phyloP scores from a whole-genome alignment of 2,888 invertebrate genomes.

The Parasteatoda lunata region DNA sequence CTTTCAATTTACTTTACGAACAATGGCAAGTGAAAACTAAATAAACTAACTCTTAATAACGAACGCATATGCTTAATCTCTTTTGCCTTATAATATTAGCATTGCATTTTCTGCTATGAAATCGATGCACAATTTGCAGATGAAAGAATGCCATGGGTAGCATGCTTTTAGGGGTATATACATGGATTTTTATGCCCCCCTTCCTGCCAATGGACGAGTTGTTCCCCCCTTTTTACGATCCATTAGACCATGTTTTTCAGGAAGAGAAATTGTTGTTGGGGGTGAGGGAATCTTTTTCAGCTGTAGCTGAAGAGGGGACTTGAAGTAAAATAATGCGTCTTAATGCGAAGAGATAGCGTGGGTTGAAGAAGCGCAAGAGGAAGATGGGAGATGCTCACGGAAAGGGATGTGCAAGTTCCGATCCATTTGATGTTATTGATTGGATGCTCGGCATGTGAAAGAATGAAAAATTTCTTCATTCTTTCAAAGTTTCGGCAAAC shows the following conservation, averaged over 20 bases:
- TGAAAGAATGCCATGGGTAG: conserved; percentile 18
- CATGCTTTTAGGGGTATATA: conserved; percentile 15
- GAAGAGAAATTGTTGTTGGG: background rate
- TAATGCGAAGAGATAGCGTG: conserved; percentile 46
- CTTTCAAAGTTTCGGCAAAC: too few relatives aligned
- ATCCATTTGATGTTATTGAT: conserved; percentile 37
- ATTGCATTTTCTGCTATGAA: background rate
- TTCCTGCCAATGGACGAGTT: conserved; percentile 35
- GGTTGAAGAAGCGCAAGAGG: conserved; percentile 8
- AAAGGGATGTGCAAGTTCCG: conserved; percentile 6
- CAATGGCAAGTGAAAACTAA: too few relatives aligned
- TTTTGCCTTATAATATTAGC: too few relatives aligned
- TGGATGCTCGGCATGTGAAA: conserved; percentile 3
- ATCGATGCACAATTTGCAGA: background rate
- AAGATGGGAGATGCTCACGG: background rate
- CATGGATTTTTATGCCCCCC: conserved; percentile 49
- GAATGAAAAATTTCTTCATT: too few relatives aligned
- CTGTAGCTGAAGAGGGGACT: conserved; percentile 1
- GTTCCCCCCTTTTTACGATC: conserved; percentile 54
- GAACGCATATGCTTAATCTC: too few relatives aligned
- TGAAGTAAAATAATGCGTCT: conserved; percentile 50
- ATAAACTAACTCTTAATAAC: too few relatives aligned
- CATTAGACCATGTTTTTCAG: conserved; percentile 61
- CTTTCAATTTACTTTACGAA: too few relatives aligned
- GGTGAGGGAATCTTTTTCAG: conserved; percentile 16